phyloP scores from a whole-genome alignment of 2,113 vertebrate genomes.

The Bagarius yarrelli region DNA sequence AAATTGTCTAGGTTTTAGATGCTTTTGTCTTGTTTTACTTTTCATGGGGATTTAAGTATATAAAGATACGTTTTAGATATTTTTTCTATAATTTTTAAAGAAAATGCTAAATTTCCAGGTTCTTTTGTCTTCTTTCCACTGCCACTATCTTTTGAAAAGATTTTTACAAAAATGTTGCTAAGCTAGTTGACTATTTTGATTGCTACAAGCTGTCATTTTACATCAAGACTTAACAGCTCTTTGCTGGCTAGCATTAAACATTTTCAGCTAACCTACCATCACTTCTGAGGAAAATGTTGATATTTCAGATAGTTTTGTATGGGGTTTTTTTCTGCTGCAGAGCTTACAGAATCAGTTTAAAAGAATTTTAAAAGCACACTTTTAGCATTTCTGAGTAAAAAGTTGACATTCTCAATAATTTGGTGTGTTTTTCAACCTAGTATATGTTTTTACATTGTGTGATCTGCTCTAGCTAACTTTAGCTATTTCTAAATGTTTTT shows the following conservation, averaged over 20 bases:
- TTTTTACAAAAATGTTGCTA: background rate
- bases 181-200: background rate
- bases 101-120: background rate
- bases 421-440: too few species aligned
- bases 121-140: background rate
- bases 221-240: background rate
- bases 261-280: background rate
- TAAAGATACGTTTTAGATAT: background rate
- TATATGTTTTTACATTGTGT: too few species aligned
- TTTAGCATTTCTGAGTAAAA: too few species aligned
- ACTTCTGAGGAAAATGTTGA: conserved; percentile 3
- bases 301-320: background rate
- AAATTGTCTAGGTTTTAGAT: background rate
- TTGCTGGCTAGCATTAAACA: background rate
- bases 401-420: too few species aligned
- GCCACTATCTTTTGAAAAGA: background rate
- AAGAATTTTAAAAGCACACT: too few species aligned
- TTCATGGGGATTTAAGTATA: background rate
- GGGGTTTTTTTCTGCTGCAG: too few species aligned
- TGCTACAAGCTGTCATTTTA: background rate
- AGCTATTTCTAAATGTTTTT: too few species aligned
- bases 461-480: too few species aligned
- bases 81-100: background rate
- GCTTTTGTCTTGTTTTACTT: background rate
- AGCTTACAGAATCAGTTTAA: too few species aligned